A percentile compares a stretch with the other conserved stretches of the same genome.
Conservation (phyloP, 2,113 vertebrate species). For the Cochlearius cochlearius region DNA sequence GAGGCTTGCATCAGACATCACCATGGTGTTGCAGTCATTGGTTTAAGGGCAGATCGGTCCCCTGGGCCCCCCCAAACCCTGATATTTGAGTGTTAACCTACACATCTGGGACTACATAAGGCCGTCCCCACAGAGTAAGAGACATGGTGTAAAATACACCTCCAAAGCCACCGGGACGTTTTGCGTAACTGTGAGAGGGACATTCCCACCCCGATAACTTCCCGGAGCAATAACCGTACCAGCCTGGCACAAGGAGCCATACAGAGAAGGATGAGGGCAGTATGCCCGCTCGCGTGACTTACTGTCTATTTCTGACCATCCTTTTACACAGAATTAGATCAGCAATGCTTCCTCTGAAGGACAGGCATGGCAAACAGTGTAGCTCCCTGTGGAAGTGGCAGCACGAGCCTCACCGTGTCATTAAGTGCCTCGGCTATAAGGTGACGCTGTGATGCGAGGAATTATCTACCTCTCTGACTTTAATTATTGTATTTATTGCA, state of each 20-base stretch:
- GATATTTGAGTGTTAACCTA: neutral
- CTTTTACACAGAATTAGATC: neutral
- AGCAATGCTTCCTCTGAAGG: neutral
- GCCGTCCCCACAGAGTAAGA: neutral
- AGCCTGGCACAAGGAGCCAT: neutral
- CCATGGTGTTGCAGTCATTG: accelerated
- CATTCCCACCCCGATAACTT: neutral
- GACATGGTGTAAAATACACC: neutral
- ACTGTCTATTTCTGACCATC: neutral
- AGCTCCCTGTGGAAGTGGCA: neutral
- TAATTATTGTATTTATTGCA: neutral
- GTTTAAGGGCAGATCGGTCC: neutral
- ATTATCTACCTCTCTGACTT: neutral
- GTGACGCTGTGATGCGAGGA: neutral
- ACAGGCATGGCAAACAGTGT: accelerated
- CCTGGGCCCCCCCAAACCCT: neutral
- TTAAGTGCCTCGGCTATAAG: neutral
- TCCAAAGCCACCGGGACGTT: neutral
- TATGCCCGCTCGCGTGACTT: too few species aligned
- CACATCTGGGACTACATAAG: neutral
- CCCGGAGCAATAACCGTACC: neutral
- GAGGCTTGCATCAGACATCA: neutral
- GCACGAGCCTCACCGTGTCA: accelerated
- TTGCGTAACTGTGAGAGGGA: neutral
- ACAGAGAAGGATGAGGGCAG: neutral